Conservation (phyloP, 1,140 invertebrate species). For the Drosophila kepulauana region DNA sequence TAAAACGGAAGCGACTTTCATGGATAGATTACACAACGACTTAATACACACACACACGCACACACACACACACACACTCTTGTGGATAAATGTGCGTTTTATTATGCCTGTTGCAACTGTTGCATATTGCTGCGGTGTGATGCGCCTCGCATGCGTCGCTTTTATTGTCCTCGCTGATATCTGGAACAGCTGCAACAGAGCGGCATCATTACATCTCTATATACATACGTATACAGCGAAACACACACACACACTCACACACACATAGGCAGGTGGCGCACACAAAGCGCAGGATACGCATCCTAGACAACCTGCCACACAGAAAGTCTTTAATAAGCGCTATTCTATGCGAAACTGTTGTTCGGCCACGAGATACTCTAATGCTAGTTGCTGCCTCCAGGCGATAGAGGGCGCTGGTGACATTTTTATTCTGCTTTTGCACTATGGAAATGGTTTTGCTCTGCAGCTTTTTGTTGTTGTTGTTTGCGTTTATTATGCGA, state of each 20-base stretch:
- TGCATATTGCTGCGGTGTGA: constrained; percentile 64
- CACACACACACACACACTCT: not conserved
- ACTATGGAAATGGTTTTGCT: not conserved
- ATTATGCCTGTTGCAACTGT: constrained; percentile 56
- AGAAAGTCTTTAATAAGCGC: too few relatives aligned
- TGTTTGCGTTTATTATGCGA: not conserved
- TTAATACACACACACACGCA: constrained; percentile 19
- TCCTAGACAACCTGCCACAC: constrained; percentile 24
- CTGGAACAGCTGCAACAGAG: constrained; percentile 29
- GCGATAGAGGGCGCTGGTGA: not conserved
- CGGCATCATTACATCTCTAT: constrained; percentile 38
- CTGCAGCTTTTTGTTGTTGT: not conserved
- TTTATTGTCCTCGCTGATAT: constrained; percentile 55
- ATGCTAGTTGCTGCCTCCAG: not conserved
- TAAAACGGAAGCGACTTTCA: constrained; percentile 72
- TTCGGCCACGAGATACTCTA: constrained; percentile 1
- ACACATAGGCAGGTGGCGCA: constrained; percentile 6
- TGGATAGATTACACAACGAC: constrained; percentile 73
- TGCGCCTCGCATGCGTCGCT: constrained; percentile 41
- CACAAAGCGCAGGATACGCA: constrained; percentile 44
- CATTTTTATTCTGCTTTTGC: not conserved
- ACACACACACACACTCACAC: not conserved
- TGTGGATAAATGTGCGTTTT: constrained; percentile 30
- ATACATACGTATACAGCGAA: not conserved
- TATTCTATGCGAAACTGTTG: not conserved